These are phyloP conservation scores for Drosophila arawakana DNA, from an alignment of 1,140 invertebrate genomes.

Conservation along the genomic window DNA sequence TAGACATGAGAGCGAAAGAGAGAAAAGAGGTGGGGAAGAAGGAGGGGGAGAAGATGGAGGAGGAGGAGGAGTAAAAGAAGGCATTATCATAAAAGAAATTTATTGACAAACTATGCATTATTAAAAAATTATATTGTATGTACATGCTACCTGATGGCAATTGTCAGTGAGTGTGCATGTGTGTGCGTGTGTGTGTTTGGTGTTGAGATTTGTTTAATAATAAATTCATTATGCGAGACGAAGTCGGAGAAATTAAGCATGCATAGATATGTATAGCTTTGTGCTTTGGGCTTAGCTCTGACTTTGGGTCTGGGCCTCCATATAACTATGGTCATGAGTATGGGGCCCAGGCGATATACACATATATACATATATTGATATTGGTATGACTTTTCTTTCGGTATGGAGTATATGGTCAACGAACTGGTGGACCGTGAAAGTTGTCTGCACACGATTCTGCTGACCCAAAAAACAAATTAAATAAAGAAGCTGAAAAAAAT, in stretches of 20 bases:
- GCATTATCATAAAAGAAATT: constrained; percentile 73
- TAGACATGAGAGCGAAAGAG: neutral
- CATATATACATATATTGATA: constrained; percentile 31
- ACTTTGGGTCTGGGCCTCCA: constrained; percentile 4
- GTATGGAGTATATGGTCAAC: constrained; percentile 59
- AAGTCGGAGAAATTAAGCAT: constrained; percentile 73
- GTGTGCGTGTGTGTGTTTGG: constrained; percentile 4
- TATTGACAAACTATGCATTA: constrained; percentile 83
- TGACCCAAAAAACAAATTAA: constrained; percentile 53
- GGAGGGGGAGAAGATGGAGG: neutral
- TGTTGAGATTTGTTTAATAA: constrained; percentile 74
- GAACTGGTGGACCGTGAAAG: constrained; percentile 76
- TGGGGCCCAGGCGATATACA: constrained; percentile 25
- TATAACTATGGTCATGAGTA: constrained; percentile 37
- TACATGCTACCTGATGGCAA: constrained; percentile 67
- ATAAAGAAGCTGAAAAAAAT: constrained; percentile 1
- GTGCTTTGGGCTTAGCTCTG: neutral
- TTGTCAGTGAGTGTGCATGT: neutral
- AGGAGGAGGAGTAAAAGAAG: neutral
- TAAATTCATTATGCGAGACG: constrained; percentile 76
- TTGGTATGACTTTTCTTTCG: constrained; percentile 22
- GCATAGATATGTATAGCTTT: constrained; percentile 61
- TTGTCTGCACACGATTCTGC: constrained; percentile 70
- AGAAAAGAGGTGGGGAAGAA: neutral
- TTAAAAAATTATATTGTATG: constrained; percentile 77